phyloP scores from a whole-genome alignment of 1,140 invertebrate genomes.

The Penaeus indicus region DNA sequence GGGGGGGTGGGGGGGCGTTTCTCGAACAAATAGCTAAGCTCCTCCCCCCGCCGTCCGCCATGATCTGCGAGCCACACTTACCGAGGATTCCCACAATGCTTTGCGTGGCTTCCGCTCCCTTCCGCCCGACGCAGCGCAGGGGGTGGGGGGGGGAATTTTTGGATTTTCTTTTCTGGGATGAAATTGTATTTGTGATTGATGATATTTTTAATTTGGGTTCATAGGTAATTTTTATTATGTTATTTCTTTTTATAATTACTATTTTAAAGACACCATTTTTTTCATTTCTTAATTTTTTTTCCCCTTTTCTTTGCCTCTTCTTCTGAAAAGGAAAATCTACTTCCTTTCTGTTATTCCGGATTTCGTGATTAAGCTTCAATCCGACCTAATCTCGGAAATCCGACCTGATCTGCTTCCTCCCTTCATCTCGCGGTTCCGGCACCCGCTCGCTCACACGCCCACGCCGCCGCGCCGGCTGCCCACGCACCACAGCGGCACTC shows the following conservation, averaged over 20 bases:
- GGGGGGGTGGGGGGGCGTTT: too few relatives aligned
- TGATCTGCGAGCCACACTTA: conserved; percentile 1
- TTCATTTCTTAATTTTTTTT: neutral
- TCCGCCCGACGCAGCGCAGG: neutral
- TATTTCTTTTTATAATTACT: too few relatives aligned
- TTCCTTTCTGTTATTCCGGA: neutral
- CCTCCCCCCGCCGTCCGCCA: neutral
- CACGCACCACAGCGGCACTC: too few relatives aligned
- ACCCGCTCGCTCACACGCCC: neutral
- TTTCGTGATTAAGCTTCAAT: neutral
- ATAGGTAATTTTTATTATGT: too few relatives aligned
- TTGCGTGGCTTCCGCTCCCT: conserved; percentile 6
- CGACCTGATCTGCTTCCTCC: neutral
- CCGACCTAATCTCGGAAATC: conserved; percentile 7
- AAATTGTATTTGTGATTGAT: too few relatives aligned
- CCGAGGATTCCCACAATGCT: conserved; percentile 4
- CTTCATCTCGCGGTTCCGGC: too few relatives aligned
- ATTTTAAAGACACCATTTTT: too few relatives aligned
- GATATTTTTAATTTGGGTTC: too few relatives aligned
- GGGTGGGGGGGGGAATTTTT: neutral
- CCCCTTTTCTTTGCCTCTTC: neutral
- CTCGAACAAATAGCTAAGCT: too few relatives aligned
- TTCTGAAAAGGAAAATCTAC: neutral
- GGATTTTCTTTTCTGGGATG: neutral
- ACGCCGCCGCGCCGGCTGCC: neutral